phyloP scores from a whole-genome alignment of 1,140 invertebrate genomes.

The Bombus sylvicola region DNA sequence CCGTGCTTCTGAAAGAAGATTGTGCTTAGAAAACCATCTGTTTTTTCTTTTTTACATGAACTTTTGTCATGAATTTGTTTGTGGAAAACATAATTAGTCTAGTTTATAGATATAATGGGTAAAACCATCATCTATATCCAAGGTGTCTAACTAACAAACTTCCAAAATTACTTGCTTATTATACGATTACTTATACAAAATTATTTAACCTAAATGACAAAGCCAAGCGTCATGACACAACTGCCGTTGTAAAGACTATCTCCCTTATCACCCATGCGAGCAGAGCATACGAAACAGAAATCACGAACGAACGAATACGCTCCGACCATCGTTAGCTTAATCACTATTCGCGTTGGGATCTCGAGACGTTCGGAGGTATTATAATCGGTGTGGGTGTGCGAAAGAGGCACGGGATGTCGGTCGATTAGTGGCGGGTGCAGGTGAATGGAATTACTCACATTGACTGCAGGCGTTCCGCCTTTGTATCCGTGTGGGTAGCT shows the following conservation, averaged over 20 bases:
- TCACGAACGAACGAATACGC: neutral
- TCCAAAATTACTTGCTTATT: too few species aligned
- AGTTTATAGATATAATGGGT: neutral
- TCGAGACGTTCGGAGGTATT: conserved; percentile 30
- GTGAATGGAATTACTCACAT: conserved; percentile 54
- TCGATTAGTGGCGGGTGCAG: conserved; percentile 41
- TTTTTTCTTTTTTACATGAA: neutral
- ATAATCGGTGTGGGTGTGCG: conserved; percentile 9
- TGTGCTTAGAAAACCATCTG: neutral
- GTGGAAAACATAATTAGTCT: neutral
- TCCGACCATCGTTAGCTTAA: conserved; percentile 60
- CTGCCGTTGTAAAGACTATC: neutral
- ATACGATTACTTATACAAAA: too few species aligned
- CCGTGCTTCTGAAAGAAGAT: neutral
- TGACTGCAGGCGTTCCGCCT: conserved; percentile 20
- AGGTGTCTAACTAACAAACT: too few species aligned
- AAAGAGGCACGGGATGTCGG: neutral
- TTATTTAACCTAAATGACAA: neutral
- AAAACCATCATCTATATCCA: too few species aligned
- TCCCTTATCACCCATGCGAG: neutral
- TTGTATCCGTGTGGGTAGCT: neutral
- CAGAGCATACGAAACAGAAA: neutral
- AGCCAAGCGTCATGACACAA: neutral
- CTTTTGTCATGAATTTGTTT: neutral
- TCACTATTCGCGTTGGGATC: conserved; percentile 45